A percentile compares a stretch with the other conserved stretches of the same genome.
Evolutionary conservation across 2,113 vertebrate species (phyloP).

Genomic region (cattle (Bos taurus)): ARS-UCD2.0 NC_037329.1:134283501-134284000

Average conservation of each 20-base stretch:
- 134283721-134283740: neutral
- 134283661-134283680: too few relatives aligned
- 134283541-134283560: neutral
- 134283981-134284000: neutral
- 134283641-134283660: fast-evolving
- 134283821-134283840: neutral
- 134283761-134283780: neutral
- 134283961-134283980: neutral
- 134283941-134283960: neutral
- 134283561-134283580: neutral
- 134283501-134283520: neutral
- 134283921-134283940: neutral
- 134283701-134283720: neutral
- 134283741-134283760: neutral
- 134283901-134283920: neutral
- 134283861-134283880: neutral
- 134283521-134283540: neutral
- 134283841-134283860: fast-evolving
- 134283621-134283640: too few relatives aligned
- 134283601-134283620: fast-evolving
- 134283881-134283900: neutral
- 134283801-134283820: neutral
- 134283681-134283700: neutral
- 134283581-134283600: neutral
- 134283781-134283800: neutral